phyloP scores from a whole-genome alignment of 2,797 vertebrate genomes.

The Microtus obscurus region DNA sequence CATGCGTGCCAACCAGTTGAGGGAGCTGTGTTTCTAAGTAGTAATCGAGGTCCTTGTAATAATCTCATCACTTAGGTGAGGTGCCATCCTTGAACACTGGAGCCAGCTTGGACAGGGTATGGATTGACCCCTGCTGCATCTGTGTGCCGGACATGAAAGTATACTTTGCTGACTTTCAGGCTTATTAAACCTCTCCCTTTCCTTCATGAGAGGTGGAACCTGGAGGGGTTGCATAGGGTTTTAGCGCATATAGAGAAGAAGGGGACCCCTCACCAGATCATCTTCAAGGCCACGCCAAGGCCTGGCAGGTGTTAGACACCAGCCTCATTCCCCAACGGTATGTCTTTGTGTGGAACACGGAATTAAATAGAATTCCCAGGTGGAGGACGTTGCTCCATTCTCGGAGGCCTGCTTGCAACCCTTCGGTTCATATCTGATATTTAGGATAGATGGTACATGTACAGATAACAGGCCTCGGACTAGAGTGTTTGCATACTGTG shows the following conservation, averaged over 20 bases:
- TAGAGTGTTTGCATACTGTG: neutral
- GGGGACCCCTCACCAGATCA: neutral
- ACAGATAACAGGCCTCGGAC: neutral
- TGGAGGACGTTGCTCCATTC: neutral
- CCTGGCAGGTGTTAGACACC: no score
- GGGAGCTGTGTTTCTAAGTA: conserved; percentile 7
- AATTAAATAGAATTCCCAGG: neutral
- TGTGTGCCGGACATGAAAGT: neutral
- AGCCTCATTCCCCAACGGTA: neutral
- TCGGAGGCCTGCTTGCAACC: neutral
- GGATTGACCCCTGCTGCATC: neutral
- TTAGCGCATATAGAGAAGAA: neutral
- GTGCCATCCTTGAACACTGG: neutral
- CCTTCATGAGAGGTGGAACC: neutral
- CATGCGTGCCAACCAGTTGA: neutral
- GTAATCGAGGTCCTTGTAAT: neutral
- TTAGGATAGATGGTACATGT: neutral
- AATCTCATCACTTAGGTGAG: neutral
- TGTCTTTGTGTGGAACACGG: neutral
- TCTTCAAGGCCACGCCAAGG: neutral
- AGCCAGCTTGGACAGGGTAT: neutral
- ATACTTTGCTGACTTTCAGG: neutral
- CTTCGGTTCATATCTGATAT: conserved; percentile 1
- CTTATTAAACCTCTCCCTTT: neutral
- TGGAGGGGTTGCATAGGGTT: neutral